These are phyloP conservation scores for Branchellion lobata DNA, from an alignment of 2,888 invertebrate species.

Conservation along the genomic window DNA sequence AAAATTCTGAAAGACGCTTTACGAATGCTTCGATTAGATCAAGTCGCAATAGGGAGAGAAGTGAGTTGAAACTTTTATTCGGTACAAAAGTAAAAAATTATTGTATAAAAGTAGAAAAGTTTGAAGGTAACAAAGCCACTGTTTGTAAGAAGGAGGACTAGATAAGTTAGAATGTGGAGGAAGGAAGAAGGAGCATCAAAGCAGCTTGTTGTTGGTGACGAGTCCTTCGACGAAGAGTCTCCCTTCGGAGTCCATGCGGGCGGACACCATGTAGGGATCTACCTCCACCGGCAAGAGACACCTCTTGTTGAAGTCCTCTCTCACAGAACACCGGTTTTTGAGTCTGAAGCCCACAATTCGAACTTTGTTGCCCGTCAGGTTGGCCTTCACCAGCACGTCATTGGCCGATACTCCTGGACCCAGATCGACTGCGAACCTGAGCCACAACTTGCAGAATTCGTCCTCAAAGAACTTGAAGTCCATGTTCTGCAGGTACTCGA, in stretches of 20 bases:
- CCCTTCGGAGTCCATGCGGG: conserved; percentile 47
- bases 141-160: not conserved
- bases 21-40: no score
- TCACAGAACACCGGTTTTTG: conserved; percentile 7
- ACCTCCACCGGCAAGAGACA: conserved; percentile 48
- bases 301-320: conserved; percentile 45
- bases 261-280: conserved; percentile 48
- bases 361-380: conserved; percentile 47
- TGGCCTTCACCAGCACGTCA: conserved; percentile 50
- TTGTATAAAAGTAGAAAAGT: not conserved
- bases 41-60: no score
- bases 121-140: conserved; percentile 3
- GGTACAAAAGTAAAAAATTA: not conserved
- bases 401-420: conserved; percentile 43
- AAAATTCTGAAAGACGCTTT: no score
- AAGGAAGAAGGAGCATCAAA: not conserved
- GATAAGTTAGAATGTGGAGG: not conserved
- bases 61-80: no score
- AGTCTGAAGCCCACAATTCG: conserved; percentile 46
- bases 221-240: conserved; percentile 49
- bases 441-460: conserved; percentile 39
- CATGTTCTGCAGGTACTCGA: not conserved
- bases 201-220: not conserved
- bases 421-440: conserved; percentile 41
- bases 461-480: conserved; percentile 45